phyloP scores from a whole-genome alignment of 2,888 invertebrate species.

The Perithous albicinctus region DNA sequence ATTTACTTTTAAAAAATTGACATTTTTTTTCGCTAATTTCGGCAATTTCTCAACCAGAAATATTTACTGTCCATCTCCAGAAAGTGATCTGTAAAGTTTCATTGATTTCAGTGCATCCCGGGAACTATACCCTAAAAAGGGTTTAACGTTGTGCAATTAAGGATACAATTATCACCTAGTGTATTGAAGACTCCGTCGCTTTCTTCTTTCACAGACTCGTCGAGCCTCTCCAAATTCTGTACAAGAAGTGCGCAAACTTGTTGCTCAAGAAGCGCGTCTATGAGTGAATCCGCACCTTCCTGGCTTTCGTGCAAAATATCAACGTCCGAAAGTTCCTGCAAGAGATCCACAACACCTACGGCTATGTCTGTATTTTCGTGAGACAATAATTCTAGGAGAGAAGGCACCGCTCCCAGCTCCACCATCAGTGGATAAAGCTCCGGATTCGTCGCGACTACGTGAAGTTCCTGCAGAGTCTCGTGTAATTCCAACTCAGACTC shows the following conservation, averaged over 20 bases:
- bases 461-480: slow-evolving; percentile 94
- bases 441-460: slow-evolving; percentile 97
- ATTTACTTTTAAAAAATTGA: too few species aligned
- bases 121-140: too few species aligned
- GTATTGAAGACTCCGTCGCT: slow-evolving; percentile 98
- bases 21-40: too few species aligned
- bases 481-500: slow-evolving; percentile 98
- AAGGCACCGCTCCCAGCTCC: slow-evolving; percentile 94
- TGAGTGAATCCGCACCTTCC: slow-evolving; percentile 94
- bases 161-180: slow-evolving; percentile 86
- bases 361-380: slow-evolving; percentile 99
- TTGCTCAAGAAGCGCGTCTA: slow-evolving; percentile 94
- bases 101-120: too few species aligned
- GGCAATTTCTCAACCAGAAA: too few species aligned
- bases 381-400: slow-evolving; percentile 95
- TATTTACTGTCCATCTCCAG: too few species aligned
- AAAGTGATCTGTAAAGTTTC: too few species aligned
- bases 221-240: slow-evolving; percentile 96
- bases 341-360: slow-evolving; percentile 90
- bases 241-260: slow-evolving; percentile 96
- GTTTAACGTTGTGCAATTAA: neutral
- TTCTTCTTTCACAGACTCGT: slow-evolving; percentile 97
- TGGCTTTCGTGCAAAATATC: slow-evolving; percentile 98
- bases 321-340: slow-evolving; percentile 97
- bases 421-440: slow-evolving; percentile 97